These are phyloP conservation scores for Ophion slaviceki DNA, from an alignment of 2,888 invertebrate species.

Conservation along the genomic window DNA sequence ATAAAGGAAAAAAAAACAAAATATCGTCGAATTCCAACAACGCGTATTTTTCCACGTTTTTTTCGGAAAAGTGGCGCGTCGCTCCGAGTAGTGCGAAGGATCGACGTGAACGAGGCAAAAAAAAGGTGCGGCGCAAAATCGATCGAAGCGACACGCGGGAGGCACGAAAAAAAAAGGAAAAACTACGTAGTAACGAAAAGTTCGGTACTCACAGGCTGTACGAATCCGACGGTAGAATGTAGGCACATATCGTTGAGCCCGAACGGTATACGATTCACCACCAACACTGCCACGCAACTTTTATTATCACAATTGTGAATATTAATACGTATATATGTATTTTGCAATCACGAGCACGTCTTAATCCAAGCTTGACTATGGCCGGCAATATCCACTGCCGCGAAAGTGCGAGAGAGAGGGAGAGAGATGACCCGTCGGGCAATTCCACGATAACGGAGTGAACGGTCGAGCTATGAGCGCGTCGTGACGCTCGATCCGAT, in stretches of 20 bases:
- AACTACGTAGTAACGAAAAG: neutral
- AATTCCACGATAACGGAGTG: neutral
- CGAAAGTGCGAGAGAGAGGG: neutral
- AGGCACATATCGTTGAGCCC: constrained; percentile 68
- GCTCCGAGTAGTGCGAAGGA: neutral
- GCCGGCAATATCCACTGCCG: constrained; percentile 50
- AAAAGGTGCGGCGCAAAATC: neutral
- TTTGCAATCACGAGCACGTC: constrained; percentile 51
- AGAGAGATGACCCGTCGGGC: neutral
- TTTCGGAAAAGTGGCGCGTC: neutral
- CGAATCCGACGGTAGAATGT: constrained; percentile 66
- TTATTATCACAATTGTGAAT: constrained; percentile 10
- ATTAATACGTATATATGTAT: constrained; percentile 2
- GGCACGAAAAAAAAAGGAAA: neutral
- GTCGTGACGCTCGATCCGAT: constrained; percentile 18
- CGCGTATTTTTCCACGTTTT: neutral
- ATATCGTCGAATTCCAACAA: no score
- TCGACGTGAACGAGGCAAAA: neutral
- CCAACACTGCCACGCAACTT: constrained; percentile 61
- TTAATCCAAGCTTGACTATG: constrained; percentile 44
- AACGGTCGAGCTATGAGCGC: neutral
- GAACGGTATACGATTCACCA: constrained; percentile 40
- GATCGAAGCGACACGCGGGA: no score
- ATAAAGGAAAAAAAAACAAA: no score
- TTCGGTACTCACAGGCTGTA: constrained; percentile 66